Base-by-base conservation (phyloP, 2,113 vertebrate species). In the Poicephalus meyeri region DNA sequence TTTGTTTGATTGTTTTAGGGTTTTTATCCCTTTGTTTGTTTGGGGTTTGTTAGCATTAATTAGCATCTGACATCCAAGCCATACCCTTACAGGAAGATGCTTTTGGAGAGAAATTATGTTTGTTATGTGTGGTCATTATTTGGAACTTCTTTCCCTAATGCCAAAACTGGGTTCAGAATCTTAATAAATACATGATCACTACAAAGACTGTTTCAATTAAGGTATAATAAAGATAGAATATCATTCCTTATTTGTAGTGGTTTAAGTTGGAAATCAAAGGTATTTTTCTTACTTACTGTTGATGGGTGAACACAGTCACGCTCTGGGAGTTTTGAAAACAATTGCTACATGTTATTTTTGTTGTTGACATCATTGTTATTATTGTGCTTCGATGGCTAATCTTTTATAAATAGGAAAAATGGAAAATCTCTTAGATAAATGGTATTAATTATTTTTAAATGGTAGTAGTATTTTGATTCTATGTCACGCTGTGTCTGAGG, bases 1-100 rank as follows among this genome's bases (percentile, higher is more conserved):
- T 11, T 15, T 1, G 5, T 41, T 16, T 74, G 4, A 5, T 52
- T 10, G 11, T 1, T 25, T 26, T 26, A 15, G 19, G 8, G 9
- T 3, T 21, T 23, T 9, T 19, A 2, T 28, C 23, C 21, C 33
- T 35, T 24, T 58, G 13, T 9, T 24, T 60, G n/a, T 37, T 47
- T 23, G 5, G 35, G 33, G 17, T 61, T 72, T 68, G 3, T 55
- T 87, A 55, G 5, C 11, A 28, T 58, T 78, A 35, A 14, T 61
- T 80, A 73, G 2, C 17, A 42, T 33, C 9, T 83, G 50, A 20
- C 6, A 68, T 55, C 23, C 14, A 55, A 76, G 35, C 3, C 8
- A 10, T 42, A n/a, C 1, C 6, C 16, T 39, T 79, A 37, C 8
- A 69, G 28, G 21, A 90, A 60, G 63, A 52, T 60, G 24, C 0